Percentiles rank a stretch among this genome's conserved stretches.
These are phyloP conservation scores for Yoshiicerus persimilis DNA, from an alignment of 1,140 invertebrate species.

Conservation along the genomic window DNA sequence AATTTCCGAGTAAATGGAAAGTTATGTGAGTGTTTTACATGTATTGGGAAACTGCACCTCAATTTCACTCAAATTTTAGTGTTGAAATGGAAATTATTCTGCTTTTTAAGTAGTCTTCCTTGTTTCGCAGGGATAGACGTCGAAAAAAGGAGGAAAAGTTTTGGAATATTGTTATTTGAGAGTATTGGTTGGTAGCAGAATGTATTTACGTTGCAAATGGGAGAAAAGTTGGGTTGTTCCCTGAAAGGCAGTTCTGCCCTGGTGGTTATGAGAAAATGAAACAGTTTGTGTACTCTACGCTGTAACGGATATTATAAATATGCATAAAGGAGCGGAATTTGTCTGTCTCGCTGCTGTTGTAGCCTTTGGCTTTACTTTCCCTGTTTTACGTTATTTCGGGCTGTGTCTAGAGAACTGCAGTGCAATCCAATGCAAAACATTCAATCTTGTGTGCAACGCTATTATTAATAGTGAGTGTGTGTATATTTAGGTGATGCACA, in stretches of 20 bases:
- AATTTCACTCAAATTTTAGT: not conserved
- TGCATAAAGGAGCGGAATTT: not conserved
- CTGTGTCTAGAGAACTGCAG: not conserved
- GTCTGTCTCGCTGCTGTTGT: not conserved
- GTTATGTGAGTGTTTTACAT: not conserved
- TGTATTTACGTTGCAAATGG: too few species aligned
- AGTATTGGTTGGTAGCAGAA: not conserved
- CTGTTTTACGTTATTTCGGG: not conserved
- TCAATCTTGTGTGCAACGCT: not conserved
- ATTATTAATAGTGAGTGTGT: not conserved
- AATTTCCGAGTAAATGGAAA: not conserved
- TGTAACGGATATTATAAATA: conserved; percentile 3
- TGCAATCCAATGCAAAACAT: not conserved
- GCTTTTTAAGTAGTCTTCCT: not conserved
- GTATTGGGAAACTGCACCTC: not conserved
- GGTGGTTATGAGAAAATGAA: not conserved
- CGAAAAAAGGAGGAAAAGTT: not conserved
- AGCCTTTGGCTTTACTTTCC: not conserved
- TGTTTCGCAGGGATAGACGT: not conserved
- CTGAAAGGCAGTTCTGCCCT: not conserved
- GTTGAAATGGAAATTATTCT: not conserved
- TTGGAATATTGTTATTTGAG: not conserved
- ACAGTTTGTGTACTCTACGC: not conserved
- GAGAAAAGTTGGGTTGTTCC: not conserved
- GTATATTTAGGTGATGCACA: not conserved